Conservation (phyloP, 2,888 invertebrate species). For the Alloscopus bannaensis region DNA sequence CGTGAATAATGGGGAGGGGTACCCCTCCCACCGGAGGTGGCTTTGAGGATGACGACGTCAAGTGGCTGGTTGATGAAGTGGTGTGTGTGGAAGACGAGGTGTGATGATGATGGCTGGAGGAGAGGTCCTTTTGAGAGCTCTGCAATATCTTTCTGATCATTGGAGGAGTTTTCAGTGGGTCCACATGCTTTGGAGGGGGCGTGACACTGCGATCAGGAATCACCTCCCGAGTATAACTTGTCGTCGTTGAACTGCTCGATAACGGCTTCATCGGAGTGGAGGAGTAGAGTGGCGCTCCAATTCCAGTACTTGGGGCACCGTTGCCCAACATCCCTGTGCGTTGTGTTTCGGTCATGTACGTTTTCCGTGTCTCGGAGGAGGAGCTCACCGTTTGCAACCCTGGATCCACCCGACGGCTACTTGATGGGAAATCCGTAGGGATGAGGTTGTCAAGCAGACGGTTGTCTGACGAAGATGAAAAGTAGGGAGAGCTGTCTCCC, state of each 20-base stretch:
- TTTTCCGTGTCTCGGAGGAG: constrained; percentile 57
- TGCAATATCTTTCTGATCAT: constrained; percentile 71
- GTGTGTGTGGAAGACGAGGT: constrained; percentile 10
- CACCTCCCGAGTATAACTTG: constrained; percentile 60
- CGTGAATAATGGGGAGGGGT: constrained; percentile 55
- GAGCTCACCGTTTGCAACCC: constrained; percentile 26
- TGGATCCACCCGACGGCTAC: constrained; percentile 25
- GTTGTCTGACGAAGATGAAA: constrained; percentile 21
- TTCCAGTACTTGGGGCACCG: constrained; percentile 26
- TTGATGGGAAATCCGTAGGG: constrained; percentile 53
- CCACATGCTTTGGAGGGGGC: constrained; percentile 68
- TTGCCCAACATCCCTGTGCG: constrained; percentile 8
- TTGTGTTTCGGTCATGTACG: constrained; percentile 57
- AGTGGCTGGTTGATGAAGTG: constrained; percentile 8
- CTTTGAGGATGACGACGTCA: constrained; percentile 22
- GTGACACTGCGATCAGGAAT: constrained; percentile 69
- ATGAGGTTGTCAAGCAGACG: constrained; percentile 58
- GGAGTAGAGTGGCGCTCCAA: constrained; percentile 68
- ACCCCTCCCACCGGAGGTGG: constrained; percentile 65
- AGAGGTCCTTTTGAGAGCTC: constrained; percentile 39
- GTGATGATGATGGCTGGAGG: constrained; percentile 30
- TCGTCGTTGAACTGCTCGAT: constrained; percentile 25
- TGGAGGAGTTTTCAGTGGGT: constrained; percentile 72
- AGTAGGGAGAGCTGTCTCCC: constrained; percentile 14
- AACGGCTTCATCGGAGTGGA: constrained; percentile 67